Evolutionary conservation across 2,113 vertebrate species (phyloP).

Genomic region (Leucopsar rothschildi): DNA sequence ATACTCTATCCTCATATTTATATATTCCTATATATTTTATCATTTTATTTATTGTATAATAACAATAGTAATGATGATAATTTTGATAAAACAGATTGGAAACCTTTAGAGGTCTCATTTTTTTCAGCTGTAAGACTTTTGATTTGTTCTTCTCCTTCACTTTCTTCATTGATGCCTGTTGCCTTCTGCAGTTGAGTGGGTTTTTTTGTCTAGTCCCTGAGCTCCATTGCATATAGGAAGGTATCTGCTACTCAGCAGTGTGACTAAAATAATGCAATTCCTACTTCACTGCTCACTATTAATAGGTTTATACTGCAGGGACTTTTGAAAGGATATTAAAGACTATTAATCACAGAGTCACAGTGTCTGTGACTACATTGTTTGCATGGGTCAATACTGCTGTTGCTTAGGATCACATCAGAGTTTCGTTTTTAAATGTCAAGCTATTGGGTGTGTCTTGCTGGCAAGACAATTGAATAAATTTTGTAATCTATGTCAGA

Average conservation of each 20-base stretch:
- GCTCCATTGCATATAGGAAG: background rate
- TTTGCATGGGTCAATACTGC: background rate
- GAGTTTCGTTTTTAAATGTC: background rate
- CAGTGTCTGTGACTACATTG: background rate
- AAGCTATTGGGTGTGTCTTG: background rate
- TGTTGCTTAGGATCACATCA: background rate
- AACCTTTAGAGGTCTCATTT: background rate
- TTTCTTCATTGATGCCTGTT: background rate
- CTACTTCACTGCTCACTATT: background rate
- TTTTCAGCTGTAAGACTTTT: background rate
- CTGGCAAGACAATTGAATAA: background rate
- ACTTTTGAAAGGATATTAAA: slow-evolving; percentile 23
- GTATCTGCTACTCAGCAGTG: background rate
- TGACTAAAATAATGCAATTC: background rate
- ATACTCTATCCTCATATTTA: background rate
- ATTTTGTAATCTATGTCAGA: background rate
- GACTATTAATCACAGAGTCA: slow-evolving; percentile 20
- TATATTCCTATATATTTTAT: background rate
- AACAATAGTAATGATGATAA: background rate
- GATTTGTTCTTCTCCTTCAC: background rate
- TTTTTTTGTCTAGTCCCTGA: background rate
- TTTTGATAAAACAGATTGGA: background rate
- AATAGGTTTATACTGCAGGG: slow-evolving; percentile 8
- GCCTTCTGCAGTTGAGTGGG: background rate
- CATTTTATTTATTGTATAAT: background rate